phyloP scores from a whole-genome alignment of 2,797 vertebrate species.

The Delichon dasypus region DNA sequence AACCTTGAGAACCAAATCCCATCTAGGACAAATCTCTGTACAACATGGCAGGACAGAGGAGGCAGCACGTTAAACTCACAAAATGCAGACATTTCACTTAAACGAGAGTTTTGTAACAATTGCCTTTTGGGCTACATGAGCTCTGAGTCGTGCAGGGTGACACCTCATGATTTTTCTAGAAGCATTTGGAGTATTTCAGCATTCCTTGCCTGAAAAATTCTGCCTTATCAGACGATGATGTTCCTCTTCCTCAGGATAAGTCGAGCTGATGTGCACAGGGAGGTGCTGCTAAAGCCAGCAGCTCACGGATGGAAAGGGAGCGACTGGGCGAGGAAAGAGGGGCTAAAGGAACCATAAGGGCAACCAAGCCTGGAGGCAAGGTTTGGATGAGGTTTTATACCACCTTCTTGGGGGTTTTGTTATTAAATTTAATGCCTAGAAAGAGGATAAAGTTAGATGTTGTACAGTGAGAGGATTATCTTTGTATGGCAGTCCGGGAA shows the following conservation, averaged over 20 bases:
- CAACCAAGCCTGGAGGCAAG: background rate
- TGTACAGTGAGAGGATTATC: constrained; percentile 1
- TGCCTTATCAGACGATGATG: background rate
- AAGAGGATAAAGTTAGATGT: constrained; percentile 28
- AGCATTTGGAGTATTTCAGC: background rate
- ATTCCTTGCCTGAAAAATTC: background rate
- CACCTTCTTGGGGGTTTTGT: background rate
- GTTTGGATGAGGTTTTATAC: background rate
- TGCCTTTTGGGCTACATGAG: background rate
- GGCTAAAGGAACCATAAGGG: background rate
- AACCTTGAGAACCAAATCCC: background rate
- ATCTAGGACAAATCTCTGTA: background rate
- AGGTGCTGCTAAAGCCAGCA: background rate
- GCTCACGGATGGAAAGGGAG: background rate
- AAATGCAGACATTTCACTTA: background rate
- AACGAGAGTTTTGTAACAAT: background rate
- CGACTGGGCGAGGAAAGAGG: background rate
- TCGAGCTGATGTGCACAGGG: background rate
- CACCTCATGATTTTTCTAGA: background rate
- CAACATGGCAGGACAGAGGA: background rate
- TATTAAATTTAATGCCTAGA: constrained; percentile 4
- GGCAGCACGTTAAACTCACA: background rate
- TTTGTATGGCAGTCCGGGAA: background rate
- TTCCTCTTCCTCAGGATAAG: background rate
- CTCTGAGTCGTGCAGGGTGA: background rate